Percentiles rank a stretch among this genome's conserved stretches.
These are phyloP conservation scores for Podarcis siculus DNA, from an alignment of 2,797 vertebrate species.

Conservation along the genomic window DNA sequence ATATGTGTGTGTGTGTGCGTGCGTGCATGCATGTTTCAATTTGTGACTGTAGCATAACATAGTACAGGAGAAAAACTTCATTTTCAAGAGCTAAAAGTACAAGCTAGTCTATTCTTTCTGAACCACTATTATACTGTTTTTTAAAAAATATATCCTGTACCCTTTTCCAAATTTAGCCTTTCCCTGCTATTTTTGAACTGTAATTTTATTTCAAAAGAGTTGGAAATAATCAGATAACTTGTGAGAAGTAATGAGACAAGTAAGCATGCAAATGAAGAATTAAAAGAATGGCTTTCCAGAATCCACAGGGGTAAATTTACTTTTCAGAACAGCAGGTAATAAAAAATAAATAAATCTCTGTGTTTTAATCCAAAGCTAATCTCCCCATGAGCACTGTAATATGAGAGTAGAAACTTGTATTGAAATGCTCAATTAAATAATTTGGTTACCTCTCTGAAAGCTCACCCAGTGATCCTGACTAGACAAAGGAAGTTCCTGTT, in stretches of 20 bases:
- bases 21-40: not conserved
- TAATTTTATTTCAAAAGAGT: not conserved
- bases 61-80: not conserved
- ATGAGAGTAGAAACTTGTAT: constrained; percentile 11
- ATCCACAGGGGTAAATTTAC: not conserved
- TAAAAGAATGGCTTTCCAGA: not conserved
- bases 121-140: not conserved
- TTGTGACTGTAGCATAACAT: not conserved
- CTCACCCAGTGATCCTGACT: constrained; percentile 25
- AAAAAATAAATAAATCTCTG: not conserved
- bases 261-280: not conserved
- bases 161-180: not conserved
- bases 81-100: not conserved
- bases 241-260: not conserved
- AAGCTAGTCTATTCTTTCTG: not conserved
- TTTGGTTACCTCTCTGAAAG: constrained; percentile 41
- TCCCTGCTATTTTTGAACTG: not conserved
- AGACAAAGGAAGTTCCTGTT: constrained; percentile 5
- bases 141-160: not conserved
- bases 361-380: not conserved
- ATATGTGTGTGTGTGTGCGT: too few relatives aligned
- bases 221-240: not conserved
- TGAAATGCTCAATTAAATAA: constrained; percentile 52
- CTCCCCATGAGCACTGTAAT: not conserved
- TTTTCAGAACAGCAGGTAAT: constrained; percentile 27